Evolutionary conservation across 2,113 vertebrate species (phyloP).

Genomic region (Leptocoma aspasia): DNA sequence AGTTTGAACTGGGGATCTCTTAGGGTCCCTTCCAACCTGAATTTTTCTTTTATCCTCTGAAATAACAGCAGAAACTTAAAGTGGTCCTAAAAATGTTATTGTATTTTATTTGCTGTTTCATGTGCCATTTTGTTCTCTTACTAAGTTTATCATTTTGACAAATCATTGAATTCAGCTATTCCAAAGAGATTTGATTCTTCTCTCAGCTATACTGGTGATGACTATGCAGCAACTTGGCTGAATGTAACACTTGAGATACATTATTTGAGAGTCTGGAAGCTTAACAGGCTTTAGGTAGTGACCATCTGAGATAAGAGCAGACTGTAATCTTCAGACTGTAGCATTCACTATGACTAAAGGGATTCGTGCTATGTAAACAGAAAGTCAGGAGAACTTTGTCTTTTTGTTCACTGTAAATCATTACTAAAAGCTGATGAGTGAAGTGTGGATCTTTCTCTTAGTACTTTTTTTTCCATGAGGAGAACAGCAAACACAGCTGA

Average conservation of each 20-base stretch:
- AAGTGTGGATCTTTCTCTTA: not conserved
- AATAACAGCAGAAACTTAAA: not conserved
- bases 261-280: not conserved
- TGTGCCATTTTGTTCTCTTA: not conserved
- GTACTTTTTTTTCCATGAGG: not conserved
- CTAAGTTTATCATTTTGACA: not conserved
- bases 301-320: not conserved
- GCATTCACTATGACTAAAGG: not conserved
- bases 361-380: not conserved
- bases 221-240: not conserved
- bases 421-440: not conserved
- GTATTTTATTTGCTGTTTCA: not conserved
- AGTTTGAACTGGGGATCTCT: not conserved
- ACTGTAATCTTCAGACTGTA: not conserved
- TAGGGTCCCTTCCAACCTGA: not conserved
- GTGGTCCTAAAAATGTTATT: not conserved
- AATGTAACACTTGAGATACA: not conserved
- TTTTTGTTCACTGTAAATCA: not conserved
- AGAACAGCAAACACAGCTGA: not conserved
- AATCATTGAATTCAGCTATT: not conserved
- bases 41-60: not conserved
- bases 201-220: not conserved
- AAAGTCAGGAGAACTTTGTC: not conserved
- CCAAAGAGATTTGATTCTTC: not conserved
- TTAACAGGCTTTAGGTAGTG: not conserved